Conservation (phyloP, 2,113 vertebrate species). For the Periophthalmodon schlosseri region DNA sequence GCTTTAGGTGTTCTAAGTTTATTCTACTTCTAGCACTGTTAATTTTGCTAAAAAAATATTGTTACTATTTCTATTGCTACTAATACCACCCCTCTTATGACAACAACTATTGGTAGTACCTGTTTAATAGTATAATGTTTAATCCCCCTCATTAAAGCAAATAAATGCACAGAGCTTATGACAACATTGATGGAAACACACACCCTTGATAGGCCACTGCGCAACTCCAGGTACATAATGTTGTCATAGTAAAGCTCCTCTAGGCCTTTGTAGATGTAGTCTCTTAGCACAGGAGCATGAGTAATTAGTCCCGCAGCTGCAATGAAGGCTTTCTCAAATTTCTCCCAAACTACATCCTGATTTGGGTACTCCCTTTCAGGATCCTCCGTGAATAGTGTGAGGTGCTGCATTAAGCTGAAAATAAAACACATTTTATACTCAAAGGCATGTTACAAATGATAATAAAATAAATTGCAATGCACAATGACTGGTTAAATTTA, state of each 20-base stretch:
- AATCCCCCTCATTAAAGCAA: background rate
- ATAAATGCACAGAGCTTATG: background rate
- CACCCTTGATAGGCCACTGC: constrained; percentile 82
- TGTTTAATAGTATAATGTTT: background rate
- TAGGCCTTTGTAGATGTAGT: constrained; percentile 83
- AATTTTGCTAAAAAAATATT: no score
- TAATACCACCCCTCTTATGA: no score
- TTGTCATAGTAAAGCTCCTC: constrained; percentile 84
- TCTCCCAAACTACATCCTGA: constrained; percentile 81
- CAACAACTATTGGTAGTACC: background rate
- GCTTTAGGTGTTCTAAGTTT: background rate
- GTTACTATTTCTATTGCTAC: background rate
- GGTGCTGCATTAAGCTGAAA: constrained; percentile 82
- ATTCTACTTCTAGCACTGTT: background rate
- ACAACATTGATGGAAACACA: constrained; percentile 5
- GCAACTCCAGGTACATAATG: constrained; percentile 85
- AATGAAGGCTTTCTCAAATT: constrained; percentile 82
- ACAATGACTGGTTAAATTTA: background rate
- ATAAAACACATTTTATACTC: constrained; percentile 20
- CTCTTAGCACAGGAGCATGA: constrained; percentile 87
- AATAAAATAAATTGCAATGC: background rate
- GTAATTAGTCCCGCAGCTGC: constrained; percentile 80
- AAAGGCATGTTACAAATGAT: background rate
- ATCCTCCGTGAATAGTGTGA: constrained; percentile 84
- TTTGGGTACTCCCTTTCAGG: constrained; percentile 81